These are phyloP conservation scores for Scomber japonicus DNA, from an alignment of 2,113 vertebrate genomes.

Conservation along the genomic window DNA sequence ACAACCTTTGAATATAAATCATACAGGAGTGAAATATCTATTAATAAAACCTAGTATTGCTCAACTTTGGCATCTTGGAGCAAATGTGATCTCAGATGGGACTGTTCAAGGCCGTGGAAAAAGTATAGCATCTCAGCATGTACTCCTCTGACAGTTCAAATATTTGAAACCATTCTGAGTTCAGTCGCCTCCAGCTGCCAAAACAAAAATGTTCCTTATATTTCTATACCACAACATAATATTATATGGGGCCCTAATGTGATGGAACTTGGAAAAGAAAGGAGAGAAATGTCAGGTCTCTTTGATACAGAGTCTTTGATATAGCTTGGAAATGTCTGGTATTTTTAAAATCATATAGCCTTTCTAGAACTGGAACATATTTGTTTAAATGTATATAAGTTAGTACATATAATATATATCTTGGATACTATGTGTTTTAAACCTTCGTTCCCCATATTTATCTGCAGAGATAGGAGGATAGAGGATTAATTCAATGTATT, in stretches of 20 bases:
- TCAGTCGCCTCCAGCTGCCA: constrained; percentile 36
- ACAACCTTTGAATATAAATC: constrained; percentile 31
- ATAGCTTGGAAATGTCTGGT: neutral
- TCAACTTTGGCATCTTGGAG: constrained; percentile 9
- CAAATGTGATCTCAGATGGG: neutral
- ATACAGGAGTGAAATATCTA: constrained; percentile 4
- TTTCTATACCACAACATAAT: constrained; percentile 19
- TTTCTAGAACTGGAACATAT: too few relatives aligned
- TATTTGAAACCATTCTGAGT: constrained; percentile 36
- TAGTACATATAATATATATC: too few relatives aligned
- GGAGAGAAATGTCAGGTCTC: neutral
- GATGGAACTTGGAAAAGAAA: constrained; percentile 17
- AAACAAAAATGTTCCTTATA: constrained; percentile 32
- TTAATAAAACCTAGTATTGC: constrained; percentile 25
- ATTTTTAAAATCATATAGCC: too few relatives aligned
- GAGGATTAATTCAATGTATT: too few relatives aligned
- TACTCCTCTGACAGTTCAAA: constrained; percentile 26
- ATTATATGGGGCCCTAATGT: constrained; percentile 22
- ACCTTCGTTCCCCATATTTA: too few relatives aligned
- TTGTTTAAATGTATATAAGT: too few relatives aligned
- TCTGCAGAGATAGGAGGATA: too few relatives aligned
- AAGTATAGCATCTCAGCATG: constrained; percentile 2
- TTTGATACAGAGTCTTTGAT: neutral
- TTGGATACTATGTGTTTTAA: too few relatives aligned
- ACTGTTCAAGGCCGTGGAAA: neutral